Conservation (phyloP, 2,888 invertebrate genomes). For the Acholoe squamosa region DNA sequence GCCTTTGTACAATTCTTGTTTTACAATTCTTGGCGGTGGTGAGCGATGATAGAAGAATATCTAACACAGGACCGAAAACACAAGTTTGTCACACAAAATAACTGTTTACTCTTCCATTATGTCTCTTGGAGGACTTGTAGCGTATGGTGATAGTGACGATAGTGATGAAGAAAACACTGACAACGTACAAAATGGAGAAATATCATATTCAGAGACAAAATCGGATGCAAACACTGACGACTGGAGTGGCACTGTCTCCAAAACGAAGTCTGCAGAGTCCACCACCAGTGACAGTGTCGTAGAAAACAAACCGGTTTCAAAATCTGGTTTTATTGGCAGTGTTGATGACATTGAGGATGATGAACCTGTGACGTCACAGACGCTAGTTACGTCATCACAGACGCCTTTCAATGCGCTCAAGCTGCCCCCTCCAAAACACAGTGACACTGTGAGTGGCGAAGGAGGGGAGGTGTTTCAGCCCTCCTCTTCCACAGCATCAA, state of each 20-base stretch:
- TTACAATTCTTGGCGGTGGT: not conserved
- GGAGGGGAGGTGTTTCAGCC: conserved; percentile 1
- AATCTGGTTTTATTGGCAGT: not conserved
- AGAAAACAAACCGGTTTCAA: not conserved
- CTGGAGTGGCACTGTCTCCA: not conserved
- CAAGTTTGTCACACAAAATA: not conserved
- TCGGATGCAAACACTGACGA: not conserved
- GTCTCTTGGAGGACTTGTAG: conserved; percentile 52
- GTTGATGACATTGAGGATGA: conserved; percentile 49
- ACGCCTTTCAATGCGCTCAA: conserved; percentile 1
- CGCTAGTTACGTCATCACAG: not conserved
- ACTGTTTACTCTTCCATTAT: not conserved
- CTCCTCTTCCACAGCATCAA: not conserved
- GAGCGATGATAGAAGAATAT: not conserved
- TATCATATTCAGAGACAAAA: not conserved
- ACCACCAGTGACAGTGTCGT: not conserved
- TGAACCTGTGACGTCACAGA: not conserved
- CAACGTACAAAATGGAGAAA: not conserved
- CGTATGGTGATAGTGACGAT: conserved; percentile 54
- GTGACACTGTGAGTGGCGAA: too few relatives aligned
- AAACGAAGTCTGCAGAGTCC: not conserved
- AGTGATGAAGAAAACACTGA: conserved; percentile 38
- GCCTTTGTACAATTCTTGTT: not conserved
- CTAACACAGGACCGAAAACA: not conserved
- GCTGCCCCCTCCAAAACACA: conserved; percentile 3